These are phyloP conservation scores for Nemurella pictetii DNA, from an alignment of 2,888 invertebrate genomes.

Conservation along the genomic window DNA sequence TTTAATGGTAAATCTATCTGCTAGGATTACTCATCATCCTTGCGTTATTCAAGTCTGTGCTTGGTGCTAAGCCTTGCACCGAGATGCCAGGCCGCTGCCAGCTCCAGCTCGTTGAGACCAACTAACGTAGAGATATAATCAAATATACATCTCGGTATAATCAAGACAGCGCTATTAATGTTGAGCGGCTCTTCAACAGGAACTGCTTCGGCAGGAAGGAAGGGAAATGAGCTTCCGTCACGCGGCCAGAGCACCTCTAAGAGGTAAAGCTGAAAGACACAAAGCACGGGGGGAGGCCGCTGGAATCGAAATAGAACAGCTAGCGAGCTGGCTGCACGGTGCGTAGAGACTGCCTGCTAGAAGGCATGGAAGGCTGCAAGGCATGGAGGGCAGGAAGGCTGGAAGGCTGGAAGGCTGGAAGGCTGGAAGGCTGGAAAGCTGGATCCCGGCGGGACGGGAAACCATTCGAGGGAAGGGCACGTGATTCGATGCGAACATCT, in stretches of 20 bases:
- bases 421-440: background rate
- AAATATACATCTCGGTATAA: background rate
- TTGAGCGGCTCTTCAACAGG: background rate
- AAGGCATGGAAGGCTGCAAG: background rate
- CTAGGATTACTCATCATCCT: background rate
- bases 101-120: too few species aligned
- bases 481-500: background rate
- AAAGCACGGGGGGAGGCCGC: background rate
- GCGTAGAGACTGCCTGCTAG: too few species aligned
- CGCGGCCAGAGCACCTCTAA: background rate
- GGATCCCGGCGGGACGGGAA: background rate
- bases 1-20: background rate
- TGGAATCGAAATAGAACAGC: background rate
- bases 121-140: too few species aligned
- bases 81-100: background rate
- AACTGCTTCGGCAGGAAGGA: background rate
- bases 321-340: too few species aligned
- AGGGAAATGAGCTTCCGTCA: constrained; percentile 8
- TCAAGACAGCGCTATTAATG: background rate
- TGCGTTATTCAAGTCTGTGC: background rate
- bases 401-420: background rate
- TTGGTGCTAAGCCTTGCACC: background rate
- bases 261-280: background rate
- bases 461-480: background rate
- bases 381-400: too few species aligned